Base-by-base conservation (phyloP, 1,140 invertebrate species). In the Drosophila paulistorum region DNA sequence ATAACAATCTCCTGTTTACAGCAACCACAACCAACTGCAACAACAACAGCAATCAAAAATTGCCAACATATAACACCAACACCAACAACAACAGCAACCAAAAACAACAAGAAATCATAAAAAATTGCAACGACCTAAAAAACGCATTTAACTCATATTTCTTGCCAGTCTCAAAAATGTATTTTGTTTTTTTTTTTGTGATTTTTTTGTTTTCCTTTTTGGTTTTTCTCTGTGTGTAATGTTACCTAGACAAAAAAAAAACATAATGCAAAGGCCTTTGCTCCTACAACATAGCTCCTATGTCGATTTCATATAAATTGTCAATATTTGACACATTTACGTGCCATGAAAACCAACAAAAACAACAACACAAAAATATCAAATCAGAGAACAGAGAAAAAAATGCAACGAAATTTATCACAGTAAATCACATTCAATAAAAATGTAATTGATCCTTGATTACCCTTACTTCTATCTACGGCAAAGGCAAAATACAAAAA, bases 1-100 rank as follows among this genome's bases (percentile, higher is more conserved):
- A 86, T 87, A 86, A 86, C 83, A 86, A 86, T 86, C 83, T 86
- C 83, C 83, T 85, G 82, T 85, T 85, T 86, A 86, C 79, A 82
- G 82, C 75, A 65, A 81, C 79, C 73, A 73, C 82, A 86, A 65
- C 63, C 65, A 17, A 45, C 17, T 7, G 45, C 45, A 51, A 66
- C 13, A 67, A 74, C 20, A 72, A 66, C 59, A 72, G 62, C 71
- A 74, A 74, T 74, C 71, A 74, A 74, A 55, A 59, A 64, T 74
- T 71, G 57, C 33, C 57, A 58, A 37, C 30, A 5, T 51, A 51
- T 51, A 51, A 51, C 45, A 23, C 14, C 45, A 23, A n/a, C 45
- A 35, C 57, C 74, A 66, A 5, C 30, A 74, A 60, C 7, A 58
- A 54, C 35, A 55, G 20, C 37, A 59, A 61, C 65, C 72, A 65